phyloP scores from a whole-genome alignment of 2,888 invertebrate species.

The Cylloceria caligata region DNA sequence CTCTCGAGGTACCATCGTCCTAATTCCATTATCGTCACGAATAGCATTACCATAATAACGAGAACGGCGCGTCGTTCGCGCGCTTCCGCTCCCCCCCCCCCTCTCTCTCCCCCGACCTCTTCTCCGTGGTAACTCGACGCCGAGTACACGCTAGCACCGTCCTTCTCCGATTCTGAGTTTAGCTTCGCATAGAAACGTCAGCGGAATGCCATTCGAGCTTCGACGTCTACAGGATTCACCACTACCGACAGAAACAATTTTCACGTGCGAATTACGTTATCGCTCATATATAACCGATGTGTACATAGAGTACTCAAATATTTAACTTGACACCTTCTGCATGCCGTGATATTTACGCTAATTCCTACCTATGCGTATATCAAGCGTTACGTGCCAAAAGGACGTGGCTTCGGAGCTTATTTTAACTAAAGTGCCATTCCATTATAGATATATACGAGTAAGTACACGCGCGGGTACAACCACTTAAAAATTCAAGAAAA shows the following conservation, averaged over 20 bases:
- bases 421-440: no score
- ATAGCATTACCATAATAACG: slow-evolving; percentile 78
- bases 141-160: slow-evolving; percentile 15
- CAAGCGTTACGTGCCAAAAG: background rate
- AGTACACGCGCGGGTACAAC: no score
- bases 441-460: no score
- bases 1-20: slow-evolving; percentile 70
- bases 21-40: slow-evolving; percentile 78
- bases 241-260: slow-evolving; percentile 12
- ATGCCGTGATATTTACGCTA: background rate
- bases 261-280: slow-evolving; percentile 27
- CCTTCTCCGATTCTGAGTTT: slow-evolving; percentile 23
- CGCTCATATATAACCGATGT: slow-evolving; percentile 9
- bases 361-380: background rate
- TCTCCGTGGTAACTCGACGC: slow-evolving; percentile 56
- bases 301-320: slow-evolving; percentile 25
- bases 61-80: slow-evolving; percentile 56
- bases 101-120: no score
- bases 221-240: slow-evolving; percentile 24
- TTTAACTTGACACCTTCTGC: slow-evolving; percentile 17
- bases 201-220: slow-evolving; percentile 29
- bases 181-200: slow-evolving; percentile 10
- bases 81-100: background rate
- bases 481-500: no score
- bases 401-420: background rate